phyloP scores from a whole-genome alignment of 1,140 invertebrate genomes.

The Lasaia peninsularis region DNA sequence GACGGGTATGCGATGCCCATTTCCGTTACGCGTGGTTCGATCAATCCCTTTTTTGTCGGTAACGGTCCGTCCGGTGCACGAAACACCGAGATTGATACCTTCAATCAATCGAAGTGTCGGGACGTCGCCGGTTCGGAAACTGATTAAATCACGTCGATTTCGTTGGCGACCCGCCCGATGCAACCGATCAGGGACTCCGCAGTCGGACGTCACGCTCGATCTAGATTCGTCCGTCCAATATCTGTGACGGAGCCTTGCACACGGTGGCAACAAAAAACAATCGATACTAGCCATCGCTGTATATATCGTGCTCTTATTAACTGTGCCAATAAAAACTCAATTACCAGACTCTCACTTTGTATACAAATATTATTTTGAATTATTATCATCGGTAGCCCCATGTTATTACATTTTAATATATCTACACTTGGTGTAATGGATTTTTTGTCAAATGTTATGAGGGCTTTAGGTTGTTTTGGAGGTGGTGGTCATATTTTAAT shows the following conservation, averaged over 20 bases:
- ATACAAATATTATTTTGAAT: constrained; percentile 10
- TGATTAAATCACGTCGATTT: constrained; percentile 73
- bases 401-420: not conserved
- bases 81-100: constrained; percentile 69
- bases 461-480: too few relatives aligned
- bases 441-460: not conserved
- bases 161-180: constrained; percentile 30
- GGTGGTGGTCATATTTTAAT: too few relatives aligned
- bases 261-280: constrained; percentile 13
- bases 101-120: constrained; percentile 65
- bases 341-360: not conserved
- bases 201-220: constrained; percentile 51
- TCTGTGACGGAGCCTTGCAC: not conserved
- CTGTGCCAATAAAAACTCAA: constrained; percentile 5
- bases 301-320: constrained; percentile 14
- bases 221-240: constrained; percentile 39
- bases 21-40: constrained; percentile 70
- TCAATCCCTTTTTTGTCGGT: constrained; percentile 70
- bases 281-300: constrained; percentile 5
- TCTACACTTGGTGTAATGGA: not conserved
- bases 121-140: constrained; percentile 53
- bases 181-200: constrained; percentile 43
- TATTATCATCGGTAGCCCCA: not conserved
- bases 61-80: constrained; percentile 63
- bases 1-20: constrained; percentile 63